Evolutionary conservation across 1,140 invertebrate genomes (phyloP), one percentile per base, ranked within the genome.

Genomic region (Aphelenchoides fujianensis): DNA sequence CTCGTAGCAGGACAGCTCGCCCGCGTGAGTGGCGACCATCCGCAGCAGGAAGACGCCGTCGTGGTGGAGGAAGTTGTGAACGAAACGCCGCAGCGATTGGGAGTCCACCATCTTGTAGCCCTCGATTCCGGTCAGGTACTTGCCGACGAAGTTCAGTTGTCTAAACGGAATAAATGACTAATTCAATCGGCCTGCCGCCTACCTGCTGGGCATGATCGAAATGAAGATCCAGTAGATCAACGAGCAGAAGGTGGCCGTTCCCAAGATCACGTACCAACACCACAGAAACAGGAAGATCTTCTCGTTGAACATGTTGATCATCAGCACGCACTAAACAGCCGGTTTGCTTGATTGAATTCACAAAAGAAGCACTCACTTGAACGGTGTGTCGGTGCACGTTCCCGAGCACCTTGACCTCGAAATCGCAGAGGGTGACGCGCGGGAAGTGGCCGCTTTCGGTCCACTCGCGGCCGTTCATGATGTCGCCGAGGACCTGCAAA

Each of bases 221-320:
- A 83, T 83, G 74, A 81, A 84, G 30, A 83, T 76, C 82, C 82
- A 83, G 68, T 83, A 84, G 52, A 83, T 69, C 16, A 84, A 67
- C 16, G 83, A 84, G 69, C 81, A 84, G 16, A 84, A 57, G n/a
- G 82, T 83, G 23, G 82, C 82, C 12, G 72, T 80, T 23, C 81
- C 82, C 41, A 83, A 59, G 7, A 83, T 70, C 64, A 84, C 81
- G 75, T 83, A 83, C 82, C 82, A 83, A 73, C 83, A 83, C 82
- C 82, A 83, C 2, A 83, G 68, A 70, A 83, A 83, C 34, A 83
- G 64, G 59, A 83, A 83, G 23, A 83, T 84, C 67, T 83, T 84
- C 61, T 84, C 93, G 86, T 96, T 95, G 85, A 95, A 92, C 83
- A 95, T 94, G 86, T 93, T 95, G 70, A 94, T 86, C 0, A 92